These are phyloP conservation scores for Cebus imitator DNA, from an alignment of 2,113 vertebrate species.

Conservation along the genomic window DNA sequence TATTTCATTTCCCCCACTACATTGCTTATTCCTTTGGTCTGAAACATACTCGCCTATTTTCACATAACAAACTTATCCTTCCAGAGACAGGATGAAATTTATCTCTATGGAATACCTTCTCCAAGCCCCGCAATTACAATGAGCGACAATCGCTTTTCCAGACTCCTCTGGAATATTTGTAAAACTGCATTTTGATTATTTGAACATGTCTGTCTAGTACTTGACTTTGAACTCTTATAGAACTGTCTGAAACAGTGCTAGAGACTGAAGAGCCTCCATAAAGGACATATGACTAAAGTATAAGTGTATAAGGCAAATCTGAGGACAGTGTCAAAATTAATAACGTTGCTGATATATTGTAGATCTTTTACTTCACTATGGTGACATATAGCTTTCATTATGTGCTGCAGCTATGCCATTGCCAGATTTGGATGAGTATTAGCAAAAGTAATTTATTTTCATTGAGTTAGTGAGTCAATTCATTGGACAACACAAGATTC, in stretches of 20 bases:
- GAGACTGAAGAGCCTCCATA: not conserved
- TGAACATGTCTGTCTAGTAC: not conserved
- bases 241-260: not conserved
- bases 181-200: constrained; percentile 8
- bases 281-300: not conserved
- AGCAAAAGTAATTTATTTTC: not conserved
- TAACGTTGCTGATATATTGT: not conserved
- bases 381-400: not conserved
- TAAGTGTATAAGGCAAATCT: not conserved
- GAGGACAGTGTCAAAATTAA: not conserved
- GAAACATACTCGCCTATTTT: not conserved
- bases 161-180: not conserved
- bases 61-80: not conserved
- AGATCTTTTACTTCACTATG: not conserved
- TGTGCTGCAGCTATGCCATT: not conserved
- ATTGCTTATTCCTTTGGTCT: not conserved
- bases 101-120: not conserved
- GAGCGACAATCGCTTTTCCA: not conserved
- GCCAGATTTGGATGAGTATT: not conserved
- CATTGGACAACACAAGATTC: not conserved
- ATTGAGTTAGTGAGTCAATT: not conserved
- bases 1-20: not conserved
- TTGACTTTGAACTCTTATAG: not conserved
- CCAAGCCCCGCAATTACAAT: not conserved
- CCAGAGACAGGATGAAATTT: not conserved